These are phyloP conservation scores for Falco berigora DNA, from an alignment of 2,797 vertebrate genomes.

Conservation along the genomic window DNA sequence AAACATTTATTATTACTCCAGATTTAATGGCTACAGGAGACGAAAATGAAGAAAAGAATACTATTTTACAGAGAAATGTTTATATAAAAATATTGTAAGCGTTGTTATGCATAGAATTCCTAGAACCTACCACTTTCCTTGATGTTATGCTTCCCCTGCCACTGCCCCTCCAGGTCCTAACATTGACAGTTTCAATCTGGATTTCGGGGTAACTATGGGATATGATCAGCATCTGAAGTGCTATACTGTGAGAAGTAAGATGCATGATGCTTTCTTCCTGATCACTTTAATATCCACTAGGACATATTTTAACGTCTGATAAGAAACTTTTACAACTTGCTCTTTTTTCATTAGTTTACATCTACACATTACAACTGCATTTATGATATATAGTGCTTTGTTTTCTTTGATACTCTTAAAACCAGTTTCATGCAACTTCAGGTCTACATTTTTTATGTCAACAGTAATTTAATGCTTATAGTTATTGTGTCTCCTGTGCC, in stretches of 20 bases:
- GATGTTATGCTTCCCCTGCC: background rate
- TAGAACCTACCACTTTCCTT: background rate
- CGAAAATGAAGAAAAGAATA: background rate
- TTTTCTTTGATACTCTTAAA: background rate
- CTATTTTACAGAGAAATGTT: background rate
- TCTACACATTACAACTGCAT: background rate
- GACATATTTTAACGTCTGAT: background rate
- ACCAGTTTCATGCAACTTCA: background rate
- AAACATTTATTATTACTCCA: background rate
- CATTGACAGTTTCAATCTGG: background rate
- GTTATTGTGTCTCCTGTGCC: background rate
- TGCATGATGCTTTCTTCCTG: background rate
- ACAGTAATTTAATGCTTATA: background rate
- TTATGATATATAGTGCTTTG: background rate
- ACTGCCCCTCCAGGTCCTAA: background rate
- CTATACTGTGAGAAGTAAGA: background rate
- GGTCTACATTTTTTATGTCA: background rate
- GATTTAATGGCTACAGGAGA: background rate
- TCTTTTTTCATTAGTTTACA: background rate
- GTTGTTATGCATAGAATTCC: background rate
- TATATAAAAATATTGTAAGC: background rate
- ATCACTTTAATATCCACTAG: background rate
- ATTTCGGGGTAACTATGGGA: background rate
- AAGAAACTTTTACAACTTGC: background rate
- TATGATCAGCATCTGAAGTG: background rate